Base-by-base conservation (phyloP, 2,797 vertebrate genomes). In the Sebastes itinus region DNA sequence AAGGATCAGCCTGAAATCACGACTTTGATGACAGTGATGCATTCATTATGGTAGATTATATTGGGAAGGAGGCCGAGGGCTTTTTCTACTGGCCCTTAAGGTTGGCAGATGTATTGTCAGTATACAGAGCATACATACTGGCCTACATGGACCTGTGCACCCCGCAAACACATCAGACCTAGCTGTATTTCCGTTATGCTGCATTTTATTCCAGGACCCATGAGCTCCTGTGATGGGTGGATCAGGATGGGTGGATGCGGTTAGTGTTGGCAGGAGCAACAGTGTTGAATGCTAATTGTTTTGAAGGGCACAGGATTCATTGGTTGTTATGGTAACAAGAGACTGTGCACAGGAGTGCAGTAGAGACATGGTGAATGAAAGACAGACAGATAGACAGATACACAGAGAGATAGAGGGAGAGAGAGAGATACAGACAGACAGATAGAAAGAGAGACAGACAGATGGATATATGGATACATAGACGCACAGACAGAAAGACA, bases 251-350 rank as follows among this genome's bases (percentile, higher is more conserved):
- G 78, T 81, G 78, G 87, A 93, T 89, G 88, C 85, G 74, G 88
- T 92, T 87, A 89, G 87, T 81, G 86, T 82, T 87, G 79, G 89
- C 84, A 90, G 88, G 62, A 92, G 91, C 75, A 85, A 89, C 88
- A 77, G 92, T 81, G 87, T 68, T 95, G 95, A 94, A 95, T 96
- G 94, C 92, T 95, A 95, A 95, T 96, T 95, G 92, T 96, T 95
- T 94, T 94, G 93, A 95, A 95, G 94, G 93, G 90, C 92, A 94
- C 88, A 81, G 86, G 84, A 94, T 90, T 92, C 89, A 90, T 75
- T 77, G 87, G 95, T 95, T 95, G 93, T 94, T 95, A 94, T 96
- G 94, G 93, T 88, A 94, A 95, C 92, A 76, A 77, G 87, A 88
- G 89, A 84, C 83, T 80, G 85, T 84, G 86, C 75, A 85, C 72